Evolutionary conservation across 2,113 vertebrate genomes (phyloP), one percentile per base, ranked within the genome.

Genomic region (Erythrocebus patas): DNA sequence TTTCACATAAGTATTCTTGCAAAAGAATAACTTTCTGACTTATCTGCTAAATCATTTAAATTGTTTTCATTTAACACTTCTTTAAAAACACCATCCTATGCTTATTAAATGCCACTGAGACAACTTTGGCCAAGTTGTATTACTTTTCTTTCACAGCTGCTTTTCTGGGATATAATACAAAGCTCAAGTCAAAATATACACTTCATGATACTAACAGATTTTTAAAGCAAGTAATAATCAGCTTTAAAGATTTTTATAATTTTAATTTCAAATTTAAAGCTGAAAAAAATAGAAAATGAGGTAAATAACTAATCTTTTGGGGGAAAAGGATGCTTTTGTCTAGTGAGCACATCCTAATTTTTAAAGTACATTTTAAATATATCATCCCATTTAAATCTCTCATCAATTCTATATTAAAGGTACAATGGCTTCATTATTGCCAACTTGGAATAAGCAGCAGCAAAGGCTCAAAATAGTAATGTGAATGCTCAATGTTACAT

Each of bases 261-360:
- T 80, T 4, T 61, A 93, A 95, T 59, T 93, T 96, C 55, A 93
- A 95, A 91, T 59, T 91, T 94, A 96, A 95, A 96, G 27, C 4
- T 27, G 11, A 45, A 86, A 80, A 80, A 92, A 93, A 83, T 0
- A 80, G 23, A 50, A 93, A 90, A 64, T 10, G 20, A 78, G 12
- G 16, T 68, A 68, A n/a, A 68, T 20, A 93, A 59, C 9, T 72
- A 61, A 75, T 38, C 22, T 85, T 57, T 2, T 64, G 30, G 13
- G 23, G 35, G 30, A 38, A 64, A 90, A 87, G 18, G 25, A 88
- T 93, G n/a, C 40, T 61, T 68, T 32, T 75, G 30, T 75, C 82
- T 88, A 96, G 38, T 78, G 22, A 89, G 17, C 23, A 87, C 38
- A 8, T 92, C 8, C 8, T 59, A 59, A 88, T 55, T 75, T 66